Percentiles rank a stretch among this genome's conserved stretches.
phyloP scores from a whole-genome alignment of 2,113 vertebrate species.

The Mustelus asterias region DNA sequence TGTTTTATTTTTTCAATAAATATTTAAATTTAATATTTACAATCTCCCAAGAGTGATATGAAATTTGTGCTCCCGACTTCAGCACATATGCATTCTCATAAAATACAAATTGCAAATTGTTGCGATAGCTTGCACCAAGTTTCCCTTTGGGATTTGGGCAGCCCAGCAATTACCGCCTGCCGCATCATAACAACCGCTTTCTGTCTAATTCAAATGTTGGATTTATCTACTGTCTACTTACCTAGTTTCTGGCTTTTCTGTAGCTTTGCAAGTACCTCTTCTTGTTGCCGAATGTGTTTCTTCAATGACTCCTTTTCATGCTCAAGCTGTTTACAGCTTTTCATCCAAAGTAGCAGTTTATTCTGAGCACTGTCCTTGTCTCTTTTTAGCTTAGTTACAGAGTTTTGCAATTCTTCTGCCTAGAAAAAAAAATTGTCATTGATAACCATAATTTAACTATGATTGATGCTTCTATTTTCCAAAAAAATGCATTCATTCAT shows the following conservation, averaged over 20 bases:
- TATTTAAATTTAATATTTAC: no score
- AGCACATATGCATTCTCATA: no score
- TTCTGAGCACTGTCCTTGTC: slow-evolving; percentile 59
- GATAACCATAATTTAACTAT: neutral
- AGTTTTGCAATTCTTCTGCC: slow-evolving; percentile 52
- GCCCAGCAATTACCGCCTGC: no score
- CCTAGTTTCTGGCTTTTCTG: slow-evolving; percentile 46
- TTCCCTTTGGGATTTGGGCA: no score
- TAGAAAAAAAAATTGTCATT: slow-evolving; percentile 44
- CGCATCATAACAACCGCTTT: no score
- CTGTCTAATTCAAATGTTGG: neutral
- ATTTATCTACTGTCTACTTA: slow-evolving; percentile 36
- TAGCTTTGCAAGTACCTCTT: slow-evolving; percentile 40
- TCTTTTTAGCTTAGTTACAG: slow-evolving; percentile 55
- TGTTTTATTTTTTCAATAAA: no score
- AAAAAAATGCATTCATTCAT: neutral
- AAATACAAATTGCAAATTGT: no score
- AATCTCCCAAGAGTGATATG: no score
- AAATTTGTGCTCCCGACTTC: no score
- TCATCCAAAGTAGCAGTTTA: slow-evolving; percentile 69
- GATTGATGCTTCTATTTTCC: neutral
- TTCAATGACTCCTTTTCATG: slow-evolving; percentile 65
- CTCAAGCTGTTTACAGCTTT: slow-evolving; percentile 72
- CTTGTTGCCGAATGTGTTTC: slow-evolving; percentile 48
- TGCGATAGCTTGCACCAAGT: no score